Base-by-base conservation (phyloP, 2,797 vertebrate genomes). In the Onychomys torridus region DNA sequence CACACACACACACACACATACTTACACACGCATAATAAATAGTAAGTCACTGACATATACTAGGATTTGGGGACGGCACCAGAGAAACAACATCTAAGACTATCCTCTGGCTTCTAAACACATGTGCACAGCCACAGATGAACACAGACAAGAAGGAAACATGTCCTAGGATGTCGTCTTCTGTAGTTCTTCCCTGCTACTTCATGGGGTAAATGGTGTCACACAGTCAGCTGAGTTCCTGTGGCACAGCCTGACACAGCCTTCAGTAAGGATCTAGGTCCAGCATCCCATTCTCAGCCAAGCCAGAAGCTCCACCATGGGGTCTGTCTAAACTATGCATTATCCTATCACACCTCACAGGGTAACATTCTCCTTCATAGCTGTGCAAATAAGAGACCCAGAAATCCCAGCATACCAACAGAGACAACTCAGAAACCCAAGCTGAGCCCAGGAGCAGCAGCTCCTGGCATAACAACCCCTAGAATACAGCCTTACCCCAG, bases 211-310 rank as follows among this genome's bases (percentile, higher is more conserved):
- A 37, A 78, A 14, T 16, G 25, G 14, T 4, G 29, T 17, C 69
- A 34, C 0, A 0, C 46, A 63, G 13, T 75, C 23, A 2, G 81
- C 25, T 5, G 12, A 40, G 67, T 19, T 52, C 69, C 23, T 0
- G 69, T 0, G 6, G 46, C 61, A 14, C 1, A 57, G 34, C 19
- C 23, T 6, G 34, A 21, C 27, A 65, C 19, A 57, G 29, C 4
- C 46, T 43, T 10, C 55, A 0, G 2, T 23, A 23, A 29, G 23
- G 6, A 14, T 8, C n/a, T 17, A 5, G 6, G 21, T 14, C 37
- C 55, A n/a, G 29, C 11, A 6, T 6, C 14, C 49, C 17, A 5
- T n/a, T n/a, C 23, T 40, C 4, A 5, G 0, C 2, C 57, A 57
- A 52, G 40, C 52, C 55, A 2, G 59, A 16, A 86, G 21, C 55